These are phyloP conservation scores for Pangasius mekongensis DNA, from an alignment of 2,797 vertebrate species.

Conservation along the genomic window DNA sequence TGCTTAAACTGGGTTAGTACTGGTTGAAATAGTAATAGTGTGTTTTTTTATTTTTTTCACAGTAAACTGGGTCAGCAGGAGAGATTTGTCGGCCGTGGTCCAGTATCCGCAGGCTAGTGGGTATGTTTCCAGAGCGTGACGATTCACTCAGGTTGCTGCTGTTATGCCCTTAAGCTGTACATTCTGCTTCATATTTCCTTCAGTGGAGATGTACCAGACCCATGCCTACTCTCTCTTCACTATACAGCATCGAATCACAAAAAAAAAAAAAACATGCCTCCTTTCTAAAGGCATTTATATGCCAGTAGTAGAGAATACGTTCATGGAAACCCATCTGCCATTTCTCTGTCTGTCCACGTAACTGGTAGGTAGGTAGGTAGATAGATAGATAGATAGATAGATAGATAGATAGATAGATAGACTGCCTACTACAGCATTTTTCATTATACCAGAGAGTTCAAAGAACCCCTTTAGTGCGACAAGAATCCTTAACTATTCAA, in stretches of 20 bases:
- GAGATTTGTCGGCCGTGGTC: conserved; percentile 21
- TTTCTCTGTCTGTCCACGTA: neutral
- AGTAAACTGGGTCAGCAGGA: conserved; percentile 21
- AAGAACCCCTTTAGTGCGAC: neutral
- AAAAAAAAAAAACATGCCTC: neutral
- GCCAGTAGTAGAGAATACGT: neutral
- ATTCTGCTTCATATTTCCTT: conserved; percentile 36
- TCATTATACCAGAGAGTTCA: neutral
- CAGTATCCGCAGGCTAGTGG: conserved; percentile 2
- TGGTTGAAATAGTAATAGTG: neutral
- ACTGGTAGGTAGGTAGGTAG: neutral
- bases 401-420: neutral
- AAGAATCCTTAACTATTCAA: neutral
- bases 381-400: neutral
- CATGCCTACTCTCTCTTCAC: neutral
- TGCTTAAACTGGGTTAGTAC: neutral
- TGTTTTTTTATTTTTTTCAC: neutral
- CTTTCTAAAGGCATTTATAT: neutral
- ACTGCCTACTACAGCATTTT: no score
- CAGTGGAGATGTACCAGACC: neutral
- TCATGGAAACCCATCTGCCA: neutral
- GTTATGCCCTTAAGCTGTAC: conserved; percentile 27
- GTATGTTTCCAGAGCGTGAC: conserved; percentile 26
- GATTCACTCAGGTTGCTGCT: conserved; percentile 22
- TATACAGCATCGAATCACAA: neutral